phyloP scores from a whole-genome alignment of 2,797 vertebrate genomes.

The Gadopsis bispinosus region DNA sequence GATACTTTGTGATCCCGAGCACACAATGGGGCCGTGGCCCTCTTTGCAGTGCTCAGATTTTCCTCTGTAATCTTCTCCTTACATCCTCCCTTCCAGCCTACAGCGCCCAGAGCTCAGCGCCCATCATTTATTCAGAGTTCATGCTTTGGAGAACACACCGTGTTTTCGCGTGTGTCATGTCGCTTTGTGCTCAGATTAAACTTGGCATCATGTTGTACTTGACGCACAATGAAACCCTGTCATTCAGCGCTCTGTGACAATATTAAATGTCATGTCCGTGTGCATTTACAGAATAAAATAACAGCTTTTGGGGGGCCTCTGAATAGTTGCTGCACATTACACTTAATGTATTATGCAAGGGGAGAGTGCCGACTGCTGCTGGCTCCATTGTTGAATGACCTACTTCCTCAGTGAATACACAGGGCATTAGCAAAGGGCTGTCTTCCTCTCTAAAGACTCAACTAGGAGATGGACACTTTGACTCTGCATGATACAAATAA shows the following conservation, averaged over 20 bases:
- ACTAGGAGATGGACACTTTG: slow-evolving; percentile 87
- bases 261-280: slow-evolving; percentile 98
- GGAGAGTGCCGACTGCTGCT: slow-evolving; percentile 92
- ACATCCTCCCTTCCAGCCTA: slow-evolving; percentile 73
- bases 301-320: slow-evolving; percentile 89
- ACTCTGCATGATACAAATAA: slow-evolving; percentile 87
- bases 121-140: slow-evolving; percentile 92
- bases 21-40: slow-evolving; percentile 83
- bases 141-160: slow-evolving; percentile 87
- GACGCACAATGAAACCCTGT: slow-evolving; percentile 94
- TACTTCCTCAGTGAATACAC: slow-evolving; percentile 91
- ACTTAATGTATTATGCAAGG: slow-evolving; percentile 99
- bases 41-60: slow-evolving; percentile 82
- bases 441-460: slow-evolving; percentile 85
- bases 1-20: slow-evolving; percentile 82
- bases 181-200: slow-evolving; percentile 92
- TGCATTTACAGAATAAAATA: slow-evolving; percentile 97
- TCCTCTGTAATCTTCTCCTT: slow-evolving; percentile 81
- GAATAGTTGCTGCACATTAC: slow-evolving; percentile 93
- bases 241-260: slow-evolving; percentile 93
- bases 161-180: slow-evolving; percentile 90
- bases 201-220: slow-evolving; percentile 92
- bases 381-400: slow-evolving; percentile 96
- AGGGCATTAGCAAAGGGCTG: slow-evolving; percentile 86
- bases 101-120: slow-evolving; percentile 84